A percentile compares a stretch with the other conserved stretches of the same genome.
Conservation (phyloP, 2,888 invertebrate genomes). For the Tenthredo livida region DNA sequence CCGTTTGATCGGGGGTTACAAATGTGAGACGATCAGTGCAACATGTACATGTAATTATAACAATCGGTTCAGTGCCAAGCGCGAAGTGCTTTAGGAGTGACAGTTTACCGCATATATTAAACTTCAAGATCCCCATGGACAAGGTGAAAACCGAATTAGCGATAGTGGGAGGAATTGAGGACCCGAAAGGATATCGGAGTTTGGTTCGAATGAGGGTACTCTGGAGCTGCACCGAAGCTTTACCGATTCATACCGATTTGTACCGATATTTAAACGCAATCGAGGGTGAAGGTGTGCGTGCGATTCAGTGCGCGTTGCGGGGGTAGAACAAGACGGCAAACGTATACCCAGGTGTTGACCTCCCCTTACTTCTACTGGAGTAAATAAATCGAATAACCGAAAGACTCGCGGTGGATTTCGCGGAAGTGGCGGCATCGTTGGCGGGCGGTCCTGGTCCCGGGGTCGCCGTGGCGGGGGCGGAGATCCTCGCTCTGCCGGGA, state of each 20-base stretch:
- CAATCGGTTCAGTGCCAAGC: background rate
- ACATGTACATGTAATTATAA: background rate
- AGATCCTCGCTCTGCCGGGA: conserved; percentile 75
- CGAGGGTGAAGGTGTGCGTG: background rate
- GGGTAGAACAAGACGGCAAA: background rate
- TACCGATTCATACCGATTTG: background rate
- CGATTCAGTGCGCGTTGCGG: background rate
- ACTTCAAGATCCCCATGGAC: conserved; percentile 20
- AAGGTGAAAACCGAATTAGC: background rate
- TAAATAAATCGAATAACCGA: background rate
- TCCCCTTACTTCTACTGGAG: background rate
- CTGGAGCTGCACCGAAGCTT: background rate
- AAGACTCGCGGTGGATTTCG: conserved; percentile 65
- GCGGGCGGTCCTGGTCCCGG: conserved; percentile 72
- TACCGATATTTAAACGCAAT: background rate
- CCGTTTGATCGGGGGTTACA: background rate
- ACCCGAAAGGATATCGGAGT: conserved; percentile 15
- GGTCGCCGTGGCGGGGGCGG: conserved; percentile 77
- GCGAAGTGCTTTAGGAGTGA: background rate
- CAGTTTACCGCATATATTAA: background rate
- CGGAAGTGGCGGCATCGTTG: conserved; percentile 71
- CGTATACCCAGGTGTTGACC: background rate
- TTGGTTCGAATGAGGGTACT: conserved; percentile 22
- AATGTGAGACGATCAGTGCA: conserved; percentile 23
- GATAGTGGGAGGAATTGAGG: background rate